Percentiles rank a stretch among this genome's conserved stretches.
These are phyloP conservation scores for Leguminivora glycinivorella DNA, from an alignment of 1,140 invertebrate genomes.

Conservation along the genomic window DNA sequence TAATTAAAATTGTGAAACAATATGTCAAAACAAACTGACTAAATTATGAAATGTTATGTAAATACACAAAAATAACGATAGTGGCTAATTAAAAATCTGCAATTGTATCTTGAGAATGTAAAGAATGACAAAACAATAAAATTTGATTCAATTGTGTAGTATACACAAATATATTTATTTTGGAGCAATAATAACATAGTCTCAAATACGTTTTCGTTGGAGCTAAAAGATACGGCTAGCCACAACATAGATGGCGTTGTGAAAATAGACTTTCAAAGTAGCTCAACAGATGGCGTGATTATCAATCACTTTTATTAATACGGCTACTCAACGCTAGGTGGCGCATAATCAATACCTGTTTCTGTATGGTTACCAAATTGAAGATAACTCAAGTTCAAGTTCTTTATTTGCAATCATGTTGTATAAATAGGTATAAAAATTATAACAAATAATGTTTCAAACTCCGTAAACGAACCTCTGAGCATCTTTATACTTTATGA, in stretches of 20 bases:
- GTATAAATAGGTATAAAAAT: too few species aligned
- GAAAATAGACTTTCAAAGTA: neutral
- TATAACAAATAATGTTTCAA: too few species aligned
- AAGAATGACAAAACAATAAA: neutral
- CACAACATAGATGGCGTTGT: neutral
- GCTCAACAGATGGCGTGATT: neutral
- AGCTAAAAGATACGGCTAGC: neutral
- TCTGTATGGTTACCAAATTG: too few species aligned
- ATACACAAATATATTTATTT: neutral
- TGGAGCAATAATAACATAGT: neutral
- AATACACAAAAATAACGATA: neutral
- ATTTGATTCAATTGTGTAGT: neutral
- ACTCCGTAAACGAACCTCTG: too few species aligned
- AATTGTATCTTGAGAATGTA: neutral
- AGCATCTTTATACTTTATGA: too few species aligned
- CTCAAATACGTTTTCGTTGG: neutral
- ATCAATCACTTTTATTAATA: neutral
- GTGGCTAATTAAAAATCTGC: neutral
- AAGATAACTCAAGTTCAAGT: too few species aligned
- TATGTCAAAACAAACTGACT: constrained; percentile 36
- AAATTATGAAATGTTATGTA: constrained; percentile 12
- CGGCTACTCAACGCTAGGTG: neutral
- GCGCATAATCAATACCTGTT: neutral
- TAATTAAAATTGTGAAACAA: constrained; percentile 45
- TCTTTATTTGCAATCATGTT: too few species aligned